These are phyloP conservation scores for Sphyrna mokarran DNA, from an alignment of 2,113 vertebrate species.

Conservation along the genomic window DNA sequence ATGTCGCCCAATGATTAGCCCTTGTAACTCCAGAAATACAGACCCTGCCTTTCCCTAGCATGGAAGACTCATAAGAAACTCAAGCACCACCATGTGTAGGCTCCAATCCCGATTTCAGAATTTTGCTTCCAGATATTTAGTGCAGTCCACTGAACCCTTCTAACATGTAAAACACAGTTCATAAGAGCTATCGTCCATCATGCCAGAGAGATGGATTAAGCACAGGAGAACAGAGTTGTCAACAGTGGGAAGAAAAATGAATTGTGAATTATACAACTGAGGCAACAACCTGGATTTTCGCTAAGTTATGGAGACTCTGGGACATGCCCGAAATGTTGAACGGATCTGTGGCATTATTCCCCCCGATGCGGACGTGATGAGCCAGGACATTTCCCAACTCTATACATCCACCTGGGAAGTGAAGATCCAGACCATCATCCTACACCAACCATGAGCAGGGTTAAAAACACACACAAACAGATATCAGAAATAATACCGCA, in stretches of 20 bases:
- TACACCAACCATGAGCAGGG: not conserved
- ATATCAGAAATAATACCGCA: not conserved
- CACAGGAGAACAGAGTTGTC: not conserved
- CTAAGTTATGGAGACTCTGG: too few species aligned
- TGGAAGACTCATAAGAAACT: not conserved
- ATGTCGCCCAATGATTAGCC: not conserved
- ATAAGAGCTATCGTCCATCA: not conserved
- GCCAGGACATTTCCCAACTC: too few species aligned
- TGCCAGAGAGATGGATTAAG: not conserved
- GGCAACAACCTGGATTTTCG: not conserved
- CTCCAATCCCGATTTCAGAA: not conserved
- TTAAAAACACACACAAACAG: not conserved
- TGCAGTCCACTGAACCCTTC: not conserved
- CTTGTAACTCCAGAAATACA: not conserved
- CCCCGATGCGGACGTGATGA: too few species aligned
- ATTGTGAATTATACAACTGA: not conserved
- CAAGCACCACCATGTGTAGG: not conserved
- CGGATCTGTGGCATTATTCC: too few species aligned
- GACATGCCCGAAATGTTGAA: too few species aligned
- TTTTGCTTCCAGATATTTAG: not conserved
- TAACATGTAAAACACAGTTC: not conserved
- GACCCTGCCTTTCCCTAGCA: too few species aligned
- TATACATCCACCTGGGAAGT: too few species aligned
- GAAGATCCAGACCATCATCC: too few species aligned
- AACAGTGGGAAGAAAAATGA: not conserved